phyloP scores from a whole-genome alignment of 2,888 invertebrate species.

The Beris morrisii region DNA sequence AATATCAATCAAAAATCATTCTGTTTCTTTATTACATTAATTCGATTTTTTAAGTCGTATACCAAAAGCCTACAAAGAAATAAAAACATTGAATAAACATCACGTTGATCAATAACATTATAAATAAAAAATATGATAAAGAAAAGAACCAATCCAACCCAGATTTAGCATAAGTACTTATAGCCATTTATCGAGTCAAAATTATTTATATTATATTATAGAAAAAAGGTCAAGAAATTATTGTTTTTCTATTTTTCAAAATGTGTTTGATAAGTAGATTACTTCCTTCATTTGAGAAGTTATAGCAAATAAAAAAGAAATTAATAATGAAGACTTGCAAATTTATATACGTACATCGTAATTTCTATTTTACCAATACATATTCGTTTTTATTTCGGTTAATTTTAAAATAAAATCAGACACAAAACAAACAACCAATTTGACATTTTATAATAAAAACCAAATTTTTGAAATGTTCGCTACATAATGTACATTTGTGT shows the following conservation, averaged over 20 bases:
- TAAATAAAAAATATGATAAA: conserved; percentile 13
- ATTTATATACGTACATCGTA: not conserved
- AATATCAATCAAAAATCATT: conserved; percentile 1
- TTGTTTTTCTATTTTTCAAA: not conserved
- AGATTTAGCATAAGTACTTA: conserved; percentile 33
- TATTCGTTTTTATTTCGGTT: not conserved
- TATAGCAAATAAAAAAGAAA: not conserved
- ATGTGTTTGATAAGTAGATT: not conserved
- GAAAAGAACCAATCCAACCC: conserved; percentile 30
- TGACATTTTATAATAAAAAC: conserved; percentile 16
- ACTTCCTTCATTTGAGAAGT: not conserved
- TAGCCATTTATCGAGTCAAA: conserved; percentile 35
- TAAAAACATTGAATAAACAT: conserved; percentile 5
- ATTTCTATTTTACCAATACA: not conserved
- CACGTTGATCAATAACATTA: conserved; percentile 5
- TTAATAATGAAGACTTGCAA: not conserved
- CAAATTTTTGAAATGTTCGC: conserved; percentile 23
- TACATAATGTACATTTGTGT: conserved; percentile 31
- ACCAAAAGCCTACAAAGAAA: conserved; percentile 3
- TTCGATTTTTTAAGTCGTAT: not conserved
- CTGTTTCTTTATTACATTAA: not conserved
- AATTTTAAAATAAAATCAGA: not conserved
- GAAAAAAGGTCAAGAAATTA: not conserved
- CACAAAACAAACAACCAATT: not conserved
- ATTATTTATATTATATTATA: conserved; percentile 30